Base-by-base conservation (phyloP, 2,113 vertebrate genomes). In the Percina caprodes region DNA sequence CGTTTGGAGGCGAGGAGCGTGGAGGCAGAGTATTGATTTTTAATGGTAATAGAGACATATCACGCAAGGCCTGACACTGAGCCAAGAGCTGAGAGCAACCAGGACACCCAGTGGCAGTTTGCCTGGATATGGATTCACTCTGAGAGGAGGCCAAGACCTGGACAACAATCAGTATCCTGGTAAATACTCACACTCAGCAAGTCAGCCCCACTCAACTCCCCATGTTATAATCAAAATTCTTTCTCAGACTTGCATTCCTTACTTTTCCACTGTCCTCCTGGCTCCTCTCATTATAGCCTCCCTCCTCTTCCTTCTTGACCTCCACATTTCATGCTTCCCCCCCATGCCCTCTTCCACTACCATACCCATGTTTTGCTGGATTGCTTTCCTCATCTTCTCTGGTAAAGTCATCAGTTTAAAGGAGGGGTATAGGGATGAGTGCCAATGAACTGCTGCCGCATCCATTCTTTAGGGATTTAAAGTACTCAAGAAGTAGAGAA, bases 91-190 rank as follows among this genome's bases (percentile, higher is more conserved):
- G 85, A 90, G 30, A 81, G 97, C 96, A n/a, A 80, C 92, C 16
- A 94, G 96, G 96, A 91, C 92, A 73, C 95, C 96, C 0, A 79
- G 94, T 48, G 77, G 92, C 10, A 54, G 95, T 63, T 95, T 97
- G 77, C 94, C 97, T 1, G 98, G 98, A 88, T 99, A 96, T 86
- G 98, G 98, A 87, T 99, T 99, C 89, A 97, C 98, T 70, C 91
- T 99, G 39, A 95, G 96, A 95, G 98, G 98, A 83, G 97, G 96
- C 83, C 96, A 96, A 54, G 98, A 99, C 91, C 92, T 99, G 94
- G 98, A 99, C 95, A 96, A 95, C 92, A 99, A 99, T 89, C 96
- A 98, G 94, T 99, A 99, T 92, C 98, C 98, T 89, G 98, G 98
- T 99, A 96, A 95, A 94, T 69, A 83, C 24, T 88, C 79, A 52